These are phyloP conservation scores for Latrodectus elegans DNA, from an alignment of 2,888 invertebrate genomes.

Conservation along the genomic window DNA sequence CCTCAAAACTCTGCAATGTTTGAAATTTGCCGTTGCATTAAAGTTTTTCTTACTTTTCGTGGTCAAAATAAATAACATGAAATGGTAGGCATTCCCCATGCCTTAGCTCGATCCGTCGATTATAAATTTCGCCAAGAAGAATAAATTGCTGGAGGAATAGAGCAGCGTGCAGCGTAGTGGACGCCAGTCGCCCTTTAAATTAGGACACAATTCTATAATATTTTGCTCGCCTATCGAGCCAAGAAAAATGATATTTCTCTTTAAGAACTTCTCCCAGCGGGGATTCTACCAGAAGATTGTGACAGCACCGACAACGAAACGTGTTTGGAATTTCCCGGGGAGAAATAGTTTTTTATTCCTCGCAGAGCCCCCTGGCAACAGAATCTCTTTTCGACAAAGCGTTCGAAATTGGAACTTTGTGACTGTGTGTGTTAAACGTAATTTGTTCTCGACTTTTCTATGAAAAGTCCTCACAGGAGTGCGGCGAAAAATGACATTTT, in stretches of 20 bases:
- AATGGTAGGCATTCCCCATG: no score
- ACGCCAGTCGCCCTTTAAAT: not conserved
- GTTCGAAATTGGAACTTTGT: not conserved
- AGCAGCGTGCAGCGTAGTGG: not conserved
- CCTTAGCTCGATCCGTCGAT: not conserved
- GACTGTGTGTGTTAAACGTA: conserved; percentile 3
- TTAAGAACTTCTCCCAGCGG: conserved; percentile 1
- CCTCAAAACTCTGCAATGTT: no score
- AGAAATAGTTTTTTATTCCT: conserved; percentile 1
- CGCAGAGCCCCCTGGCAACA: not conserved
- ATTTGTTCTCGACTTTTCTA: not conserved
- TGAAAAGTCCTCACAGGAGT: not conserved
- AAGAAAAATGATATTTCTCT: conserved; percentile 47
- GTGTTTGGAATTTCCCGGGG: conserved; percentile 39
- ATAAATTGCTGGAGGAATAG: not conserved
- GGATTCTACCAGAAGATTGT: conserved; percentile 44
- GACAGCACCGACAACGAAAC: conserved; percentile 43
- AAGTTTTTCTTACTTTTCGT: no score
- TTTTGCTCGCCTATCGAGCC: conserved; percentile 20
- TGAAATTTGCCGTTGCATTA: no score
- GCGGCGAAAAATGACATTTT: not conserved
- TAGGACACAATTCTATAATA: conserved; percentile 31
- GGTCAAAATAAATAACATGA: no score
- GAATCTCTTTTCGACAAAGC: not conserved
- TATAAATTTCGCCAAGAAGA: not conserved